Conservation (phyloP, 2,113 vertebrate genomes). For the Propithecus coquereli region DNA sequence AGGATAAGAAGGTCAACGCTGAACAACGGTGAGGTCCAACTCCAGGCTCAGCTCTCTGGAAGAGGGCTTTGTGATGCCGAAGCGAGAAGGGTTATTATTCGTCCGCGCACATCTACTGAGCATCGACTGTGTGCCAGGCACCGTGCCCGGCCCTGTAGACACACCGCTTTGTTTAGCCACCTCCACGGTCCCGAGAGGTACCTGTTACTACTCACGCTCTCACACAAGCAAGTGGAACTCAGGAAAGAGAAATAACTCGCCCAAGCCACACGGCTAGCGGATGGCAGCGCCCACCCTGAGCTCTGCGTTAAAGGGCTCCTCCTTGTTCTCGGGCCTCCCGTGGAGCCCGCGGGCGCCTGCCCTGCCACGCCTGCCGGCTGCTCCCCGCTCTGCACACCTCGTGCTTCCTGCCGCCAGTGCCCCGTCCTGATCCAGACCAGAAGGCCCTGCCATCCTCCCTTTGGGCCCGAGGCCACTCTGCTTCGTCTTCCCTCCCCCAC, state of each 20-base stretch:
- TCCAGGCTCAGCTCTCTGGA: neutral
- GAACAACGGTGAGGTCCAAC: neutral
- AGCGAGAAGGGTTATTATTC: neutral
- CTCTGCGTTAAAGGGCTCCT: neutral
- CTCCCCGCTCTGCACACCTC: no score
- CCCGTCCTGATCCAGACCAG: neutral
- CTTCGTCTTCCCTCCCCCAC: neutral
- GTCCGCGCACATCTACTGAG: neutral
- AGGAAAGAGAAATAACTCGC: neutral
- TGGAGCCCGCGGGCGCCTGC: neutral
- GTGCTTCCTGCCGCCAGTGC: no score
- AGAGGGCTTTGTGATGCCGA: neutral
- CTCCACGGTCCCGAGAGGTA: neutral
- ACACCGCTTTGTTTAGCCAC: no score
- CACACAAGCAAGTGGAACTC: neutral
- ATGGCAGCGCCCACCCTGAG: neutral
- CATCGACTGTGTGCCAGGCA: neutral
- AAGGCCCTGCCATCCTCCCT: neutral
- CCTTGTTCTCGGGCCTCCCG: neutral
- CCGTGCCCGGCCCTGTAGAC: neutral
- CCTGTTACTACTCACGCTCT: neutral
- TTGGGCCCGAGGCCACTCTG: fast-evolving
- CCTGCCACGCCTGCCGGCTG: neutral
- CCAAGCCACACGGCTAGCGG: neutral
- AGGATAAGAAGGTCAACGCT: neutral